Percentiles rank a stretch among this genome's conserved stretches.
Conservation (phyloP, 1,140 invertebrate genomes). For the Drosophila albomicans region DNA sequence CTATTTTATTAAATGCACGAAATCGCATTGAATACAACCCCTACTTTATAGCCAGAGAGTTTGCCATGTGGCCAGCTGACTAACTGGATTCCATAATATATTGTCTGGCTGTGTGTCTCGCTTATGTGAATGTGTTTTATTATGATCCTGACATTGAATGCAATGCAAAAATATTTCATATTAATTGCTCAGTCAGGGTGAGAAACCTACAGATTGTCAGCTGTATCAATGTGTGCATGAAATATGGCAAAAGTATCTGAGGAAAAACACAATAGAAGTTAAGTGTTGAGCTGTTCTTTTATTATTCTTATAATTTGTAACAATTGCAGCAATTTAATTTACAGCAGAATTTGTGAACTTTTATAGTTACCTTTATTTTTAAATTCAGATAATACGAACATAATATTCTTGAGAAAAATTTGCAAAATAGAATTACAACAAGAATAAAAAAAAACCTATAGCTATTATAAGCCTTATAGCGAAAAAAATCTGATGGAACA, state of each 20-base stretch:
- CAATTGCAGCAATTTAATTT: too few species aligned
- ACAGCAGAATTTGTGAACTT: too few species aligned
- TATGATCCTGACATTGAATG: conserved; percentile 21
- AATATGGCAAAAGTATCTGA: neutral
- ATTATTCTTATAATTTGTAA: too few species aligned
- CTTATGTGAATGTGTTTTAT: conserved; percentile 10
- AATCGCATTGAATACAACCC: conserved; percentile 44
- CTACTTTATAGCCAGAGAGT: conserved; percentile 23
- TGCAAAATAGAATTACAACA: too few species aligned
- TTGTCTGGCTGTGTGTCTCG: neutral
- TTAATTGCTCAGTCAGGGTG: conserved; percentile 50
- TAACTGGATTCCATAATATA: conserved; percentile 47
- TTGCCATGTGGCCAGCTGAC: conserved; percentile 49
- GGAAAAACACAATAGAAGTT: neutral
- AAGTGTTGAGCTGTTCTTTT: too few species aligned
- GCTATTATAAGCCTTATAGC: too few species aligned
- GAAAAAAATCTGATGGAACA: too few species aligned
- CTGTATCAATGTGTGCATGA: neutral
- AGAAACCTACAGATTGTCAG: conserved; percentile 21
- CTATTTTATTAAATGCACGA: conserved; percentile 79
- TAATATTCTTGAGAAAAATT: too few species aligned
- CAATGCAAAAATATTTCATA: conserved; percentile 33
- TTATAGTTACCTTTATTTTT: too few species aligned
- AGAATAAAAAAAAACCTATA: too few species aligned
- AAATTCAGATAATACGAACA: too few species aligned